A percentile compares a stretch with the other conserved stretches of the same genome.
Evolutionary conservation across 2,113 vertebrate genomes (phyloP).

Genomic region (Pangasianodon gigas): DNA sequence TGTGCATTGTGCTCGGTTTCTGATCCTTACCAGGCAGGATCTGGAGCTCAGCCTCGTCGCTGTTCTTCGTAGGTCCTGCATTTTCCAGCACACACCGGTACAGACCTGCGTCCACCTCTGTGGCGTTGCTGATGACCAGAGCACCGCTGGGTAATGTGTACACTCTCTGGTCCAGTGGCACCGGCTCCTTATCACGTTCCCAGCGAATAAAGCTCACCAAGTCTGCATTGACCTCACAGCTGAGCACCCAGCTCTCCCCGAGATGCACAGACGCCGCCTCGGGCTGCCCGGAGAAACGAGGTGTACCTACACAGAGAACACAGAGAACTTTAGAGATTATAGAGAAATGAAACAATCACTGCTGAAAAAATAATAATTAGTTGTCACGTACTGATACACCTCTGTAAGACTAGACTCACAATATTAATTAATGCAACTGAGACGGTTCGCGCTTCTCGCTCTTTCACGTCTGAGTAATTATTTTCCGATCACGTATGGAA

Average conservation of each 20-base stretch:
- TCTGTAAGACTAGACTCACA: constrained; percentile 37
- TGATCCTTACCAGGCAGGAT: constrained; percentile 80
- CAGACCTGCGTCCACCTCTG: constrained; percentile 79
- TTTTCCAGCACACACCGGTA: constrained; percentile 89
- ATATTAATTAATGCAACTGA: constrained; percentile 64
- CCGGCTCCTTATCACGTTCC: constrained; percentile 81
- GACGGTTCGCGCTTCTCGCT: constrained; percentile 58
- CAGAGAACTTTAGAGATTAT: neutral
- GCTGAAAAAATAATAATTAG: neutral
- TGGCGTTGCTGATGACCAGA: constrained; percentile 83
- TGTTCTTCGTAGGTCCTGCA: constrained; percentile 81
- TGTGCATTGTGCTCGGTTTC: neutral
- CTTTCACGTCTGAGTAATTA: constrained; percentile 67
- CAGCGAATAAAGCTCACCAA: constrained; percentile 83
- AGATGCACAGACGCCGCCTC: constrained; percentile 66
- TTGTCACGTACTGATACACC: neutral
- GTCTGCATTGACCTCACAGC: constrained; percentile 85
- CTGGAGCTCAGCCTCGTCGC: constrained; percentile 86
- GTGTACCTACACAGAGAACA: constrained; percentile 77
- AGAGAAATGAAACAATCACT: neutral
- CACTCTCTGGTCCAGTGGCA: constrained; percentile 70
- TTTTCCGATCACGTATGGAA: constrained; percentile 59
- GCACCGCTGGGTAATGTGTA: constrained; percentile 80
- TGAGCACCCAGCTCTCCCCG: constrained; percentile 81
- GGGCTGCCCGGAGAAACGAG: constrained; percentile 87